These are phyloP conservation scores for Anastatus disparis DNA, from an alignment of 1,140 invertebrate genomes.

Conservation along the genomic window DNA sequence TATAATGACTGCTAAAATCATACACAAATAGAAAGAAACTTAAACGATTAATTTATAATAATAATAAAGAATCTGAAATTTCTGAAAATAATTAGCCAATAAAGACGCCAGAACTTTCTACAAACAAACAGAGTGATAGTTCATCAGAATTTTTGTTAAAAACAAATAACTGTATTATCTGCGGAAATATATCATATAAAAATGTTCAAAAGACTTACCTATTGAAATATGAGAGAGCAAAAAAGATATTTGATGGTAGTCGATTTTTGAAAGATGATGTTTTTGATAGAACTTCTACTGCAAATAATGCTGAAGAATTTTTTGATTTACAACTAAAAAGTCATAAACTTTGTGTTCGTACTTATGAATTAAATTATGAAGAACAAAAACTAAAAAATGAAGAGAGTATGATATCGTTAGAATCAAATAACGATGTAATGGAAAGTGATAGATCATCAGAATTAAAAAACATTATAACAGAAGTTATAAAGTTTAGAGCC, in stretches of 20 bases:
- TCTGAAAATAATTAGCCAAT: no score
- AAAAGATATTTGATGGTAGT: background rate
- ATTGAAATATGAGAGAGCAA: background rate
- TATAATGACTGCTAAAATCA: no score
- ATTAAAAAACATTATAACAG: background rate
- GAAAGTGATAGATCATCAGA: background rate
- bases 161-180: background rate
- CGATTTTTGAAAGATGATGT: background rate
- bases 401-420: background rate
- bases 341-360: background rate
- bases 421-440: no score
- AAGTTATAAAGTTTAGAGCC: background rate
- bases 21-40: no score
- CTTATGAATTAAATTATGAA: background rate
- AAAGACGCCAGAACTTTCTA: no score
- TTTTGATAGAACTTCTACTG: background rate
- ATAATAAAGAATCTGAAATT: no score
- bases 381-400: background rate
- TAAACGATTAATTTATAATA: no score
- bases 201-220: background rate
- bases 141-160: no score
- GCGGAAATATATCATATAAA: background rate
- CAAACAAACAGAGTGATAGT: no score
- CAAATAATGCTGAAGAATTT: background rate
- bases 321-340: background rate